Evolutionary conservation across 2,797 vertebrate species (phyloP).

Genomic region (Falco berigora): DNA sequence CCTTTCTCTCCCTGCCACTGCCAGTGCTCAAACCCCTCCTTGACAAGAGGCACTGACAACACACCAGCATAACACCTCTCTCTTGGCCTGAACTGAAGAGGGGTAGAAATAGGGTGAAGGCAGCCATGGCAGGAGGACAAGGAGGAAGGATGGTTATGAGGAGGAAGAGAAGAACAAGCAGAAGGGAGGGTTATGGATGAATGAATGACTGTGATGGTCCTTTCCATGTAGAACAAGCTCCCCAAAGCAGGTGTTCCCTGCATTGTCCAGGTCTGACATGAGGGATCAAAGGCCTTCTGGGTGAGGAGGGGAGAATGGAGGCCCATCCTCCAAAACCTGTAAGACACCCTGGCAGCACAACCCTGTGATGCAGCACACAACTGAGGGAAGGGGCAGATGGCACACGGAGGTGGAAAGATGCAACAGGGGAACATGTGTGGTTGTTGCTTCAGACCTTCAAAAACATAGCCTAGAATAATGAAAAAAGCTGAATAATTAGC

Average conservation of each 20-base stretch:
- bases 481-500: not conserved
- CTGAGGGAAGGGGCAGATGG: not conserved
- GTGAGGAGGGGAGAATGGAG: not conserved
- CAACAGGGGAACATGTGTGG: not conserved
- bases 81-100: not conserved
- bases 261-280: not conserved
- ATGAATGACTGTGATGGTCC: not conserved
- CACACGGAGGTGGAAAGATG: not conserved
- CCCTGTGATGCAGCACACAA: not conserved
- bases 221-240: not conserved
- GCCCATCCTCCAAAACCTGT: not conserved
- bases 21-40: not conserved
- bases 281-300: not conserved
- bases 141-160: not conserved
- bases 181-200: not conserved
- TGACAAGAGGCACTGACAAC: not conserved
- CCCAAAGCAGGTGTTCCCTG: not conserved
- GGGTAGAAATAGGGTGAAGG: not conserved
- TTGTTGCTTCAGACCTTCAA: not conserved
- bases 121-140: not conserved
- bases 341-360: not conserved
- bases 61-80: not conserved
- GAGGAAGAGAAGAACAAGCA: not conserved
- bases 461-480: not conserved
- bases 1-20: not conserved